Evolutionary conservation across 2,113 vertebrate genomes (phyloP).

Genomic region (Cygnus buccinator): DNA sequence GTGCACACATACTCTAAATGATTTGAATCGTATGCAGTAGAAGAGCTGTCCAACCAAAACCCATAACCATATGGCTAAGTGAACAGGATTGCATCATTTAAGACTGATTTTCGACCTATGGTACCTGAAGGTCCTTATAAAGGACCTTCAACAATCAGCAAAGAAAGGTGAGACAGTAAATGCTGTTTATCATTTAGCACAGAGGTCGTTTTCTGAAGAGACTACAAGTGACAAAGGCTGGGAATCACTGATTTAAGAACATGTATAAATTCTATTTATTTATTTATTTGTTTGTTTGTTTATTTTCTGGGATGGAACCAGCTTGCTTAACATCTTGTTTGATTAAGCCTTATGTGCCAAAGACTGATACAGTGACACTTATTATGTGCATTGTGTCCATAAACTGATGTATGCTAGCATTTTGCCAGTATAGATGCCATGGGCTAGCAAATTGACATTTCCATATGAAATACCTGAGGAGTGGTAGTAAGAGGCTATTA

Average conservation of each 20-base stretch:
- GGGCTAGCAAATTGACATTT: neutral
- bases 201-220: neutral
- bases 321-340: neutral
- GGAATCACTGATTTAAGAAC: neutral
- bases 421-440: neutral
- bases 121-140: neutral
- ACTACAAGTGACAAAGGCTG: neutral
- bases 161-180: neutral
- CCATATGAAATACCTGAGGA: neutral
- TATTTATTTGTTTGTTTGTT: neutral
- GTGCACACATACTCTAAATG: neutral
- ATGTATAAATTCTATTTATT: neutral
- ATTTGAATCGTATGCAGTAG: neutral
- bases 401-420: neutral
- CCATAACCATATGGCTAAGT: neutral
- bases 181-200: neutral
- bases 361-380: neutral
- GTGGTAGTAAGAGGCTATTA: neutral
- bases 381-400: neutral
- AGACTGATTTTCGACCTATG: neutral
- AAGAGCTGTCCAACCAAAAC: neutral
- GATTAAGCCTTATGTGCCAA: neutral
- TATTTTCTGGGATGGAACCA: neutral
- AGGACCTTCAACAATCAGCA: neutral
- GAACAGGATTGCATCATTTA: neutral